phyloP scores from a whole-genome alignment of 2,797 vertebrate species.

The Sebastes vulpes region DNA sequence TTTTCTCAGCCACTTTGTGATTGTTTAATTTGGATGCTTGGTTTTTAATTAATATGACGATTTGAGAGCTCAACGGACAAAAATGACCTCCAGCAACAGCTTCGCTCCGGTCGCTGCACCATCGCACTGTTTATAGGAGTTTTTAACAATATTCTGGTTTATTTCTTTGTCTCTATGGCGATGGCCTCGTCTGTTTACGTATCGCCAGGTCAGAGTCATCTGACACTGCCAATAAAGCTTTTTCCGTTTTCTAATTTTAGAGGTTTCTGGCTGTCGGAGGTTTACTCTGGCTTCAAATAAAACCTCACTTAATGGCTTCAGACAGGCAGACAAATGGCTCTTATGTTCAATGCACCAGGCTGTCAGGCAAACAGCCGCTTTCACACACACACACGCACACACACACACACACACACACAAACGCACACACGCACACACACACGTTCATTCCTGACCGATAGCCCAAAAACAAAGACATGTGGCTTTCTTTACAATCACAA shows the following conservation, averaged over 20 bases:
- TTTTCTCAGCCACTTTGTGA: slow-evolving; percentile 45
- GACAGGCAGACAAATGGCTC: slow-evolving; percentile 69
- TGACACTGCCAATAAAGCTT: slow-evolving; percentile 74
- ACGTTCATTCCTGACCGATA: slow-evolving; percentile 39
- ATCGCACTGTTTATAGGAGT: slow-evolving; percentile 47
- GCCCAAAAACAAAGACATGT: slow-evolving; percentile 64
- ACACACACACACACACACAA: neutral
- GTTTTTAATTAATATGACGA: slow-evolving; percentile 53
- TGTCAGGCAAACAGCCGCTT: slow-evolving; percentile 26
- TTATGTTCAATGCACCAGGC: slow-evolving; percentile 46
- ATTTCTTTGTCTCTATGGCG: slow-evolving; percentile 71
- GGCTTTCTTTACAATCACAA: slow-evolving; percentile 75
- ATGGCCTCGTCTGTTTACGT: slow-evolving; percentile 72
- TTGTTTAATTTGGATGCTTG: slow-evolving; percentile 58
- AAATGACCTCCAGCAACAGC: slow-evolving; percentile 37
- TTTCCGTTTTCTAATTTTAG: slow-evolving; percentile 77
- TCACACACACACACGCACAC: slow-evolving; percentile 5
- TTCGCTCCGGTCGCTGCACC: slow-evolving; percentile 17
- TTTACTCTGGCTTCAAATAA: slow-evolving; percentile 78
- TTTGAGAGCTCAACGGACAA: slow-evolving; percentile 17
- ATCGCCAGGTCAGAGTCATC: slow-evolving; percentile 66
- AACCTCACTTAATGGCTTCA: slow-evolving; percentile 67
- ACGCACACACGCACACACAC: slow-evolving; percentile 13
- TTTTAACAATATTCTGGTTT: slow-evolving; percentile 70
- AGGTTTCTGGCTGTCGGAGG: slow-evolving; percentile 62